Percentiles rank a stretch among this genome's conserved stretches.
phyloP scores from a whole-genome alignment of 35 echinoderm and acorn worm genomes.

The Holothuria glaberrima region DNA sequence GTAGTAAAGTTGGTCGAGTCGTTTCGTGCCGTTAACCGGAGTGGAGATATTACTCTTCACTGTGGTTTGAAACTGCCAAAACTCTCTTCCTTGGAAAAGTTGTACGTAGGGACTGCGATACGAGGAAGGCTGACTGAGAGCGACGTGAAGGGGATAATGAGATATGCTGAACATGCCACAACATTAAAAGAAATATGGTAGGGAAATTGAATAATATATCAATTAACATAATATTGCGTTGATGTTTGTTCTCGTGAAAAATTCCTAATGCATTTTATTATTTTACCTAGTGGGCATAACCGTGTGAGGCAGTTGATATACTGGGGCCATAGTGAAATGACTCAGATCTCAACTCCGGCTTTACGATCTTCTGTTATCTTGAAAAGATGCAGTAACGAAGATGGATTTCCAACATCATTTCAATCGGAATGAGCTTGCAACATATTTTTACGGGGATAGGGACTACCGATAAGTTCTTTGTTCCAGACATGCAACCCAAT shows the following conservation, averaged over 20 bases:
- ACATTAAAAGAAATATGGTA: slow-evolving; percentile 27
- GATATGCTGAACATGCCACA: slow-evolving; percentile 37
- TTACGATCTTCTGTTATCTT: slow-evolving; percentile 17
- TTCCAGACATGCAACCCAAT: background rate
- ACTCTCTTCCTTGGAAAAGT: slow-evolving; percentile 26
- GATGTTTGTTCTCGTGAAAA: slow-evolving; percentile 3
- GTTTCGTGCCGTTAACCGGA: background rate
- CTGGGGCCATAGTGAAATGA: background rate
- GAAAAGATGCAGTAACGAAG: slow-evolving; percentile 20
- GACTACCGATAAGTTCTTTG: background rate
- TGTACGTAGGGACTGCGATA: slow-evolving; percentile 6
- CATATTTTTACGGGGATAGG: background rate
- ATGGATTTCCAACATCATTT: background rate
- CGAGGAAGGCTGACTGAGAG: slow-evolving; percentile 23
- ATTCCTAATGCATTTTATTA: slow-evolving; percentile 3
- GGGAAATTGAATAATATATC: slow-evolving; percentile 9
- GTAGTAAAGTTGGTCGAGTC: slow-evolving; percentile 24
- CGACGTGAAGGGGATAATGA: slow-evolving; percentile 42
- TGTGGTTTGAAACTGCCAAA: slow-evolving; percentile 40
- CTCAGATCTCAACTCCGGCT: slow-evolving; percentile 16
- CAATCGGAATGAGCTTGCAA: slow-evolving; percentile 28
- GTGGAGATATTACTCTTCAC: slow-evolving; percentile 30
- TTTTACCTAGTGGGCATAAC: background rate
- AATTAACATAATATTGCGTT: background rate
- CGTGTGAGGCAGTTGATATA: slow-evolving; percentile 16